These are phyloP conservation scores for Tetranychus piercei DNA, from an alignment of 2,888 invertebrate species.

Conservation along the genomic window DNA sequence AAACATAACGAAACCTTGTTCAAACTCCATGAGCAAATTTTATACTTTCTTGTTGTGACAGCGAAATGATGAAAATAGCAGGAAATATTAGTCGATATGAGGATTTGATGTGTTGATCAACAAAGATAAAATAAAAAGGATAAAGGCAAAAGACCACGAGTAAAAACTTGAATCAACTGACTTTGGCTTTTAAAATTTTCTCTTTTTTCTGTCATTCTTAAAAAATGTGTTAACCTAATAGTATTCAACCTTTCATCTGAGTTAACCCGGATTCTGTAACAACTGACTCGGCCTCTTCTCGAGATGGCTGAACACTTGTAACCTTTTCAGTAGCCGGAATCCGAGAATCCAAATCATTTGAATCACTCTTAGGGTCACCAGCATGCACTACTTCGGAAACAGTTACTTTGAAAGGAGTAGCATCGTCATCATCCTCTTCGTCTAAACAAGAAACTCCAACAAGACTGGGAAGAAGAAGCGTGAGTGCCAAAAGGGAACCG, in stretches of 20 bases:
- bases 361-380: slow-evolving; percentile 18
- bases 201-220: too few relatives aligned
- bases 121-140: too few relatives aligned
- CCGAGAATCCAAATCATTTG: slow-evolving; percentile 30
- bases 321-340: slow-evolving; percentile 32
- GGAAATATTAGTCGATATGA: too few relatives aligned
- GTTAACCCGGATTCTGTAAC: slow-evolving; percentile 25
- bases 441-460: slow-evolving; percentile 34
- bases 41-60: too few relatives aligned
- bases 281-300: slow-evolving; percentile 28
- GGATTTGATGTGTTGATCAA: too few relatives aligned
- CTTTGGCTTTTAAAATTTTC: too few relatives aligned
- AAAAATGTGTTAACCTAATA: too few relatives aligned
- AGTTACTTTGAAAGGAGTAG: slow-evolving; percentile 28
- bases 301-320: slow-evolving; percentile 32
- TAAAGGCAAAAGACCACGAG: too few relatives aligned
- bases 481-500: slow-evolving; percentile 35
- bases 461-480: slow-evolving; percentile 37
- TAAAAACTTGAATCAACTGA: too few relatives aligned
- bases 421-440: slow-evolving; percentile 28
- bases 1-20: too few relatives aligned
- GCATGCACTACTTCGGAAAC: slow-evolving; percentile 17
- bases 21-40: too few relatives aligned
- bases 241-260: slow-evolving; percentile 13
- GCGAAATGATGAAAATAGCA: too few relatives aligned